Conservation (phyloP, 1,140 invertebrate species). For the Nephila pilipes region DNA sequence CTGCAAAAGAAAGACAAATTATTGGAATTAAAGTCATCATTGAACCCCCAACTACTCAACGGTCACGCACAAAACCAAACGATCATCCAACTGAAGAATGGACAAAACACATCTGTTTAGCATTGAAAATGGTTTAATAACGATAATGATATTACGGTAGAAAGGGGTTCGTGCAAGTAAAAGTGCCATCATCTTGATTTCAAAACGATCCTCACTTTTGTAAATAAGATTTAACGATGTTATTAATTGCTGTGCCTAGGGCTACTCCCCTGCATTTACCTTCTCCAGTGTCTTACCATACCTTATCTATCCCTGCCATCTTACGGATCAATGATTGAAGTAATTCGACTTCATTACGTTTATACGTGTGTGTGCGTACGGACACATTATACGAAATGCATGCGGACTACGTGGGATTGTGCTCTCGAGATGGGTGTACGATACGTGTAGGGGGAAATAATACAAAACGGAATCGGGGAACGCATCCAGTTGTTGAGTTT, state of each 20-base stretch:
- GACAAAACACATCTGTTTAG: conserved; percentile 1
- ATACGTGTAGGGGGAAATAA: neutral
- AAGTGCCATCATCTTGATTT: conserved; percentile 4
- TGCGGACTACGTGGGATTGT: neutral
- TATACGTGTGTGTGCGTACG: neutral
- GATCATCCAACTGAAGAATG: neutral
- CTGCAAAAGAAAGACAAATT: neutral
- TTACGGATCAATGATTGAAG: conserved; percentile 53
- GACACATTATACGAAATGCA: neutral
- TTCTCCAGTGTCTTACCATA: too few species aligned
- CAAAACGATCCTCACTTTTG: neutral
- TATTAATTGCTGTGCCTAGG: conserved; percentile 49
- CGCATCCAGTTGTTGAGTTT: conserved; percentile 17
- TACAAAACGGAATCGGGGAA: neutral
- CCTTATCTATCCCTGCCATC: conserved; percentile 28
- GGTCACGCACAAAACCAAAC: neutral
- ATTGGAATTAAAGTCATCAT: conserved; percentile 5
- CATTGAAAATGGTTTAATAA: neutral
- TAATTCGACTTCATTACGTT: conserved; percentile 58
- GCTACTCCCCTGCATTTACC: conserved; percentile 9
- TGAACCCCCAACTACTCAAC: neutral
- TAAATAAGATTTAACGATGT: conserved; percentile 65
- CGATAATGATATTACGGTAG: neutral
- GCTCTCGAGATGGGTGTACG: neutral
- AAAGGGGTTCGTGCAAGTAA: neutral